Percentiles rank a stretch among this genome's conserved stretches.
Evolutionary conservation across 2,888 invertebrate species (phyloP).

Genomic region (Neoitamus cyanurus): DNA sequence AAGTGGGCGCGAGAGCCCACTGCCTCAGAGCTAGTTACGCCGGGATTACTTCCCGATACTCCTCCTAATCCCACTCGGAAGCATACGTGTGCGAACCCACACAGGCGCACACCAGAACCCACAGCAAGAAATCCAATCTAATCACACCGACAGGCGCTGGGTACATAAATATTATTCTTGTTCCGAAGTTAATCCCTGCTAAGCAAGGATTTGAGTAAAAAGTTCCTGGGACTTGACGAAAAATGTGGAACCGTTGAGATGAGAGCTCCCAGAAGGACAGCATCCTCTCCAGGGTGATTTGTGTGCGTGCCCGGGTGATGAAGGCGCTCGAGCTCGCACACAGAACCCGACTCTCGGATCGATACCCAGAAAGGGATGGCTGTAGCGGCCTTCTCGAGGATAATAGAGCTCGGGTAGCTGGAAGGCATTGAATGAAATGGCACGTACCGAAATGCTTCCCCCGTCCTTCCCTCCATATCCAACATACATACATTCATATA

Average conservation of each 20-base stretch:
- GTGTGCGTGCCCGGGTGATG: slow-evolving; percentile 19
- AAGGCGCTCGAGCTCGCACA: background rate
- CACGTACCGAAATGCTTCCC: slow-evolving; percentile 21
- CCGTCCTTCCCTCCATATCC: background rate
- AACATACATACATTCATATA: too few species aligned
- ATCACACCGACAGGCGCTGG: background rate
- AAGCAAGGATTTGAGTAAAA: slow-evolving; percentile 47
- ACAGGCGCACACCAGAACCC: background rate
- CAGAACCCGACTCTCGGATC: slow-evolving; percentile 9
- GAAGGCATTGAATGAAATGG: slow-evolving; percentile 38
- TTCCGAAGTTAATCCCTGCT: slow-evolving; percentile 47
- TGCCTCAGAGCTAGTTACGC: slow-evolving; percentile 25
- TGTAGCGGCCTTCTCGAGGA: slow-evolving; percentile 9
- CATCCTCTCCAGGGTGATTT: slow-evolving; percentile 24
- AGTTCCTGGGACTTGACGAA: slow-evolving; percentile 44
- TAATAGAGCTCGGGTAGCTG: slow-evolving; percentile 28
- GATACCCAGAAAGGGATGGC: slow-evolving; percentile 37
- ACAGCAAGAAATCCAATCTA: slow-evolving; percentile 16
- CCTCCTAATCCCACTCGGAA: slow-evolving; percentile 8
- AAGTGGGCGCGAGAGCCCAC: background rate
- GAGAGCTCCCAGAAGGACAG: slow-evolving; percentile 37
- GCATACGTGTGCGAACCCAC: background rate
- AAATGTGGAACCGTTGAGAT: slow-evolving; percentile 32
- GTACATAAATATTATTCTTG: slow-evolving; percentile 46
- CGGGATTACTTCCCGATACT: slow-evolving; percentile 34